Percentiles rank a stretch among this genome's conserved stretches.
Evolutionary conservation across 2,797 vertebrate species (phyloP).

Genomic region (Melanotaenia trifasciata): DNA sequence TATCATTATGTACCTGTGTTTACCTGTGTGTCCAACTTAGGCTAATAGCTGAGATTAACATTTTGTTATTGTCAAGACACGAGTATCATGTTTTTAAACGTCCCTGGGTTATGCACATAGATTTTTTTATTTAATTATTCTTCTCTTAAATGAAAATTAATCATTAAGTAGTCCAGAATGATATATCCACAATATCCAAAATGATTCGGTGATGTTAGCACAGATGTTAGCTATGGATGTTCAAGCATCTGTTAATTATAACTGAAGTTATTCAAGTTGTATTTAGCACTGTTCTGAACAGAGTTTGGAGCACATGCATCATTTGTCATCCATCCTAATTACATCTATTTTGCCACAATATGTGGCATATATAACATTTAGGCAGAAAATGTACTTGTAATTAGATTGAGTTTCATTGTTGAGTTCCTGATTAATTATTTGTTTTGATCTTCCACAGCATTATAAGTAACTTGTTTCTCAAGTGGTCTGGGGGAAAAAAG

Average conservation of each 20-base stretch:
- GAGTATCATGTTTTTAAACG: neutral
- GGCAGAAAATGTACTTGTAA: neutral
- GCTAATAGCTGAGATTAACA: too few species aligned
- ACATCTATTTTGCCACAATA: neutral
- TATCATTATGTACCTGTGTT: too few species aligned
- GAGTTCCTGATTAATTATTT: neutral
- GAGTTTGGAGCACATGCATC: too few species aligned
- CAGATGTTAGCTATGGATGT: neutral
- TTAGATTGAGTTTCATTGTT: neutral
- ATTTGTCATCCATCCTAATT: neutral
- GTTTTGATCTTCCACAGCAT: neutral
- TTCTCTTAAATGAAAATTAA: neutral
- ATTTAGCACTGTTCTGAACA: neutral
- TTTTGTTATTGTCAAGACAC: too few species aligned
- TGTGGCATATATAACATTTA: neutral
- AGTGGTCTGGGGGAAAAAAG: neutral
- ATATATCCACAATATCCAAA: neutral
- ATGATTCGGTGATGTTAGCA: neutral
- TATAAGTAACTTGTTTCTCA: neutral
- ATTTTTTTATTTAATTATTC: neutral
- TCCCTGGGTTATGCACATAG: neutral
- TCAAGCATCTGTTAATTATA: neutral
- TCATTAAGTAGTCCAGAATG: neutral
- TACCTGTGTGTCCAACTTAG: too few species aligned
- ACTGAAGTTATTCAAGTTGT: neutral